Evolutionary conservation across 37 sponge, comb jelly and placozoan genomes (phyloP), one percentile per base, ranked within the genome.

Genomic region (Beroe ovata): DNA sequence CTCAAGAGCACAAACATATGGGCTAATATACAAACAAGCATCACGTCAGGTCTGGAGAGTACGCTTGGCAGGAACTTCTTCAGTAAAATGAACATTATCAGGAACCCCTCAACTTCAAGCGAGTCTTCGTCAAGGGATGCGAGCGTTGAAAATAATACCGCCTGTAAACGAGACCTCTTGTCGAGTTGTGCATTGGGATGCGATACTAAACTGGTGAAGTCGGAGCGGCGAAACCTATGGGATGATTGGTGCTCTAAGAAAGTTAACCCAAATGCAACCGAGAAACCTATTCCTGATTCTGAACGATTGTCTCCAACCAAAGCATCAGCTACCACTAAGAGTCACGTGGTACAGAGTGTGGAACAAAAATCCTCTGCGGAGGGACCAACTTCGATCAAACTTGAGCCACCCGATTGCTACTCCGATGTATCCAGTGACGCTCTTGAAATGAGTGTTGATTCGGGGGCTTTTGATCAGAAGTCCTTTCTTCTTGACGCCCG

Each of bases 81-180:
- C 63, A 62, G 63, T 25, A 62, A 62, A 16, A 28, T 62, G 6
- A 25, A 25, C 63, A 25, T n/a, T 4, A 62, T 62, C 29, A 21
- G 63, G 63, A 62, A 62, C 4, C 23, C 63, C 4, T 62, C 63
- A 16, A 62, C 28, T 62, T 62, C 63, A 16, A 23, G 63, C 6
- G 63, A 62, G 20, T 62, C 63, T 62, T 62, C 63, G 23, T 62
- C 63, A 62, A 62, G 20, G 21, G 63, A 62, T 62, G 23, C 19
- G 8, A 23, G 20, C n/a, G n/a, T n/a, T n/a, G n/a, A n/a, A n/a
- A n/a, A n/a, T 14, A 62, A 4, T 62, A 3, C 20, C 23, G 20
- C 28, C 29, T 28, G 63, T 23, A 62, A 62, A 62, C 63, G 63
- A 62, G 63, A 62, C 28, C 63, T 21, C 23, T 58, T 18, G 11